Percentiles rank a stretch among this genome's conserved stretches.
Conservation (phyloP, 2,113 vertebrate genomes). For the Entomyzon cyanotis region DNA sequence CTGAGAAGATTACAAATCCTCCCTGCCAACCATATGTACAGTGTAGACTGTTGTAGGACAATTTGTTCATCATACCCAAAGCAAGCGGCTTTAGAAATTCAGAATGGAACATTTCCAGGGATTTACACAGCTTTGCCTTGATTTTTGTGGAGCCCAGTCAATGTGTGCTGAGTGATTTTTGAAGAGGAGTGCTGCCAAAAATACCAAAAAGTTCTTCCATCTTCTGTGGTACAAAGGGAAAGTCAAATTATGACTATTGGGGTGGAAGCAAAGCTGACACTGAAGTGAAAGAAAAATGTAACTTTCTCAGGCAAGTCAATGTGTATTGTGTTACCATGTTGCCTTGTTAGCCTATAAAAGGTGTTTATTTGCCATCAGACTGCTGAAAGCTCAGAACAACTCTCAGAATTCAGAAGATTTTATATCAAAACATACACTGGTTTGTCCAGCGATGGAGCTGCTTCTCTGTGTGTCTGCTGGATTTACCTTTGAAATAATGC, state of each 20-base stretch:
- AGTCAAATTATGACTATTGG: not conserved
- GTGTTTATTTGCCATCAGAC: not conserved
- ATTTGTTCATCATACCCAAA: slow-evolving; percentile 18
- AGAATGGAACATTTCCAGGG: slow-evolving; percentile 1
- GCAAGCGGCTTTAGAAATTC: not conserved
- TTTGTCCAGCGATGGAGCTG: not conserved
- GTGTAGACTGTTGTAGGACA: not conserved
- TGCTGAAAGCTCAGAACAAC: not conserved
- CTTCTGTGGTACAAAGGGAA: not conserved
- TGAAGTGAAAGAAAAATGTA: not conserved
- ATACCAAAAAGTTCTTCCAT: not conserved
- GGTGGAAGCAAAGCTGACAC: not conserved
- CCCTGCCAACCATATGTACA: not conserved
- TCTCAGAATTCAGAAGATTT: not conserved
- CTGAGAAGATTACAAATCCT: slow-evolving; percentile 4
- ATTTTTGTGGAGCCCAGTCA: not conserved
- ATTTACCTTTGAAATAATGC: not conserved
- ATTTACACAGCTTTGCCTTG: not conserved
- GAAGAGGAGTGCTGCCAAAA: slow-evolving; percentile 2
- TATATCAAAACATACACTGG: not conserved
- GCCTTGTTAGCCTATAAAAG: not conserved
- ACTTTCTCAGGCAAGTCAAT: not conserved
- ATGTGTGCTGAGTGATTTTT: not conserved
- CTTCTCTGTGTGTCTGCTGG: not conserved
- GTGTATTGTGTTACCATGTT: not conserved